phyloP scores from a whole-genome alignment of 92 coral and sea anemone species.

The Palythoa heliodiscus region DNA sequence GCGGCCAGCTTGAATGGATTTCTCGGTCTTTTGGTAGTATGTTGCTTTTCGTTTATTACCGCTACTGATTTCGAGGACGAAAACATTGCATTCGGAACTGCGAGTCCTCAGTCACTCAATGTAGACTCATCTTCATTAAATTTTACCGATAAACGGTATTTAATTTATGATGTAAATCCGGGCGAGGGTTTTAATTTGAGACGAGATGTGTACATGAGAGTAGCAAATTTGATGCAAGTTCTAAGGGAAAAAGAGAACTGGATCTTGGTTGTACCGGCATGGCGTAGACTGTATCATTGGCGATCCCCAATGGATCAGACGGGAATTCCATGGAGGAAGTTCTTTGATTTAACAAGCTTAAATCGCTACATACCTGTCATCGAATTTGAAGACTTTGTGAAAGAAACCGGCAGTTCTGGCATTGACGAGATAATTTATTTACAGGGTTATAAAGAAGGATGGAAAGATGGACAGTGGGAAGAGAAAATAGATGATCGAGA shows the following conservation, averaged over 20 bases:
- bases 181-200: slow-evolving; percentile 97
- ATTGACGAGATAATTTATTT: slow-evolving; percentile 90
- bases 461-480: slow-evolving; percentile 97
- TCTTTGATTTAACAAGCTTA: slow-evolving; percentile 92
- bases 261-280: slow-evolving; percentile 96
- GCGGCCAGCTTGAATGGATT: neutral
- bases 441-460: slow-evolving; percentile 94
- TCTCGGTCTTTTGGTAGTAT: slow-evolving; percentile 12
- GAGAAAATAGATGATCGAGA: slow-evolving; percentile 95
- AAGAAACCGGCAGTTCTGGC: slow-evolving; percentile 78
- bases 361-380: slow-evolving; percentile 90
- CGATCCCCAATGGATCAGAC: slow-evolving; percentile 80
- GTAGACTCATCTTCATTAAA: slow-evolving; percentile 59
- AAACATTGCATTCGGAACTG: slow-evolving; percentile 64
- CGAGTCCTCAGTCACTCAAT: slow-evolving; percentile 65
- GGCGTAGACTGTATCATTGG: slow-evolving; percentile 98
- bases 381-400: slow-evolving; percentile 92
- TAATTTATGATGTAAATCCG: slow-evolving; percentile 95
- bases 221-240: slow-evolving; percentile 82
- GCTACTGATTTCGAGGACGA: slow-evolving; percentile 52
- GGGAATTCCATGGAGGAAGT: slow-evolving; percentile 94
- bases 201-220: slow-evolving; percentile 94
- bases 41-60: neutral
- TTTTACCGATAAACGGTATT: slow-evolving; percentile 68
- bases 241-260: slow-evolving; percentile 84